Base-by-base conservation (phyloP, 2,113 vertebrate genomes). In the Indicator indicator region DNA sequence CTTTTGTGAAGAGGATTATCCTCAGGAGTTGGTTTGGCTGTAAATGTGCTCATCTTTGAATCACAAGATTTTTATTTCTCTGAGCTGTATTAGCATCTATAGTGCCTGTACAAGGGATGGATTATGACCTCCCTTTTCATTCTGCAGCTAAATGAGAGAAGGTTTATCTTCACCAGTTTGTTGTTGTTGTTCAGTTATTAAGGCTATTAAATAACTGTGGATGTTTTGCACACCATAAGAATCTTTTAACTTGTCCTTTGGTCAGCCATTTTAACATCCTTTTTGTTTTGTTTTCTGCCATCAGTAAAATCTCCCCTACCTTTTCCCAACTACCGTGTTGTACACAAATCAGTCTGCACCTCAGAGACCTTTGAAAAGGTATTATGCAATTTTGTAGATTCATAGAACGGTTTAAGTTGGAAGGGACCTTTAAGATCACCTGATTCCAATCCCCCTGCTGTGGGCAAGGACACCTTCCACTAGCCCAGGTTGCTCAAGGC, bases 61-160 rank as follows among this genome's bases (percentile, higher is more conserved):
- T 74, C 7, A 3, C 44, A 64, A 44, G 44, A 36, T 81, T 94
- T 94, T 88, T 84, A 65, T 82, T 92, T 93, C 74, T 83, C 82
- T 86, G 55, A 46, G 38, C 40, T 84, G 38, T 38, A 62, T 81
- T 95, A 94, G 30, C 26, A 77, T 88, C 64, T 74, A 3, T 32
- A 36, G 58, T 75, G 76, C 33, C 30, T 52, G 3, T 40, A 72
- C 11, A 83, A 93, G 90, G 67, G 48, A 58, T 86, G 40, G 69
- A 80, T 92, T 86, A 80, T 81, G 60, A 68, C 33, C 42, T 94
- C 87, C 27, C 30, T 91, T 92, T 90, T 90, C 80, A 68, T 90
- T 94, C 54, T 88, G 38, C 81, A 46, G 33, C 48, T 92, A 36
- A 84, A 42, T 50, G 33, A 69, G 38, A 60, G 44, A 56, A 74